Evolutionary conservation across 2,888 invertebrate species (phyloP), one percentile per base, ranked within the genome.

Genomic region (Eilema griseolum): DNA sequence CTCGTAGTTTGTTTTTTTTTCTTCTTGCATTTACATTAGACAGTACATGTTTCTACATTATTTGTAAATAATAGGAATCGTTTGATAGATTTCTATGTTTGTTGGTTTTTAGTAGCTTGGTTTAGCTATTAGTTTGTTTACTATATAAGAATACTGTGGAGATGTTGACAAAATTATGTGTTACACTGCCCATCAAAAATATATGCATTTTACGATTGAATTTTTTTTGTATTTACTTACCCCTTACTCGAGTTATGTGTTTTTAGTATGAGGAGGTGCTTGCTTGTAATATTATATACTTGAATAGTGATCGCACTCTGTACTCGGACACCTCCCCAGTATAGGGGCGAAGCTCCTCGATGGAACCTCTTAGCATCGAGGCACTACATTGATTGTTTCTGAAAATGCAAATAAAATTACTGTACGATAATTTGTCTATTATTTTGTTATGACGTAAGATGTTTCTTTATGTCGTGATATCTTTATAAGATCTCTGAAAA

Each of bases 401-500:
- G n/a, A 68, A 65, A 72, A 74, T 77, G 72, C 78, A 76, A 81
- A 81, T 81, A 81, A 79, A 80, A 61, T 73, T 71, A 66, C 76
- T 71, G 74, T 71, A 76, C 77, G 66, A 74, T 65, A 70, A 67
- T 77, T 76, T 77, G 81, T 79, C 76, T 75, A 76, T 80, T 82
- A 72, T 78, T 78, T 79, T 77, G 67, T 76, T 78, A 72, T 46
- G 12, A 4, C n/a, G n/a, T 14, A 46, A 16, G 12, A 5, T 4
- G 20, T 46, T 41, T 41, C 16, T 41, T 16, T 71, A 74, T 70
- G 77, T 3, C 78, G 77, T 77, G 78, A 76, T 78, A 75, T 33
- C 61, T 77, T 76, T 71, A 72, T 69, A 75, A 72, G 78, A 81
- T 82, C 84, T 83, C 83, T 77, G 69, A 71, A 83, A 84, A 83